phyloP scores from a whole-genome alignment of 2,888 invertebrate species.

The Xestia rhomboidea region DNA sequence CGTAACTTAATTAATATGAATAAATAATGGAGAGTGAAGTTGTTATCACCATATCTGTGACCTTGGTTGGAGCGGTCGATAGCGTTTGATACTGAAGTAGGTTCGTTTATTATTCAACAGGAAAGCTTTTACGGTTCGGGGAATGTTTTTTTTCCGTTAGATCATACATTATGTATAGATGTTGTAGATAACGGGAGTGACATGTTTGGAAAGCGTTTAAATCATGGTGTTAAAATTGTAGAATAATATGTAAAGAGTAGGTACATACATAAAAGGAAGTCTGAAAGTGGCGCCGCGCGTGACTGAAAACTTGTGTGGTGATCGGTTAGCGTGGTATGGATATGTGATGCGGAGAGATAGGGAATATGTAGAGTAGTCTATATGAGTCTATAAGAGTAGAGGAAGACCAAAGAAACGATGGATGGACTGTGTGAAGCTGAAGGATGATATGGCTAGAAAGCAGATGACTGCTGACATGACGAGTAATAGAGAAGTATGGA shows the following conservation, averaged over 20 bases:
- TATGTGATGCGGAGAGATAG: too few relatives aligned
- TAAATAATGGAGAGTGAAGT: constrained; percentile 28
- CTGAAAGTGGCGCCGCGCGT: too few relatives aligned
- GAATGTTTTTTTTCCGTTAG: constrained; percentile 11
- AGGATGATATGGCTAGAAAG: too few relatives aligned
- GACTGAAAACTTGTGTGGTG: too few relatives aligned
- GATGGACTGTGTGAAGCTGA: too few relatives aligned
- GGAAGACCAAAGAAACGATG: too few relatives aligned
- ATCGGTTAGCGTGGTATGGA: too few relatives aligned
- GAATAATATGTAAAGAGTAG: neutral
- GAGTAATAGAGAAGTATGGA: too few relatives aligned
- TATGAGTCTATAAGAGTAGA: too few relatives aligned
- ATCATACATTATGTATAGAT: constrained; percentile 10
- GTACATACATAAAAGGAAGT: too few relatives aligned
- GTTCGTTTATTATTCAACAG: constrained; percentile 58
- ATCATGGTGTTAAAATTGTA: neutral
- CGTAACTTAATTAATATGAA: constrained; percentile 42
- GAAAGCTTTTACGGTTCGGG: constrained; percentile 32
- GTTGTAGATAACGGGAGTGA: constrained; percentile 14
- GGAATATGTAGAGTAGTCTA: too few relatives aligned
- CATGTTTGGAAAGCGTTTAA: constrained; percentile 6
- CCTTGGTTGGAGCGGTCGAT: constrained; percentile 70
- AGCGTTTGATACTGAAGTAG: constrained; percentile 54
- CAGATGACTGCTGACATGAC: too few relatives aligned
- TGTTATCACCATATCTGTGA: constrained; percentile 52